Base-by-base conservation (phyloP, 2,113 vertebrate genomes). In the Rutilus rutilus region DNA sequence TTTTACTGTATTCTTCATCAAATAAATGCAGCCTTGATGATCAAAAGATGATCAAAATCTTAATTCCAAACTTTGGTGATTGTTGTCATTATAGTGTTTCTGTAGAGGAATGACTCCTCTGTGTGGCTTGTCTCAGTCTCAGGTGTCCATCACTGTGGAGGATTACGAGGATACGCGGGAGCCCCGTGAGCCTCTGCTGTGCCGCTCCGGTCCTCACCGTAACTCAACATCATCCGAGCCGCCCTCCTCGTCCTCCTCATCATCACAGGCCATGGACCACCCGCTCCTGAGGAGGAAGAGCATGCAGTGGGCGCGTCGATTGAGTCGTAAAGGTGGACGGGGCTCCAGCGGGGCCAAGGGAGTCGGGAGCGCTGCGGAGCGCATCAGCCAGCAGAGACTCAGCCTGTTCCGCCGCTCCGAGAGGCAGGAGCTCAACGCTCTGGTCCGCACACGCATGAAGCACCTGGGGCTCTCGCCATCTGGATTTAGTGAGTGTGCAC, bases 141-240 rank as follows among this genome's bases (percentile, higher is more conserved):
- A 96, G 93, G 95, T 95, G 23, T 96, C 96, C 82, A 95, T 96
- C 89, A 95, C 94, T 4, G 94, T 95, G 87, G 95, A 96, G 77
- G 96, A 96, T 90, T 95, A 95, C 3, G 95, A 96, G 90, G 96
- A 96, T 93, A 95, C 95, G 30, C 92, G 94, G 42, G 96, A 96
- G 75, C 91, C 94, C 17, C 92, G 95, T 10, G 96, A 96, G 85
- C 92, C 95, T 42, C 91, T 94, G 65, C 62, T 95, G 83, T 95
- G 93, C 75, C 92, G 94, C 23, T 87, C 88, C 2, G 86, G 92
- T 1, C 90, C 90, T 50, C 95, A 95, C 65, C 94, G 96, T 17
- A 95, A 95, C 92, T 96, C 95, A 80, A 95, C 95, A 52, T 94
- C 94, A 52, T 95, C 95, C 0, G 95, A 96, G 89, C 95, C 94